Evolutionary conservation across 2,888 invertebrate genomes (phyloP), one percentile per base, ranked within the genome.

Genomic region (Callosobruchus maculatus): DNA sequence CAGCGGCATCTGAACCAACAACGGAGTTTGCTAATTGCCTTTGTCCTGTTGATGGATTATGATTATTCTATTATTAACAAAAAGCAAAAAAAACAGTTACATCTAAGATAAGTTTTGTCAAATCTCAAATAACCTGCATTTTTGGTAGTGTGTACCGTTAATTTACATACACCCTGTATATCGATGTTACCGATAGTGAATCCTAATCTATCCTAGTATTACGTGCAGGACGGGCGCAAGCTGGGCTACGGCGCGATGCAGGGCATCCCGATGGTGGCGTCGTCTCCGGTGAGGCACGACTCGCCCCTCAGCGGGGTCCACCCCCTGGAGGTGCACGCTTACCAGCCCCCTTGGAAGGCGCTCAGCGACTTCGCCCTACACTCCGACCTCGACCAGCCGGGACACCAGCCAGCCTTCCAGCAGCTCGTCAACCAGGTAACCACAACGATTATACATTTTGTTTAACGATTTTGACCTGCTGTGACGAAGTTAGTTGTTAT

Each of bases 291-390:
- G 76, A 90, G 96, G 71, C 96, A 96, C 88, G 96, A 96, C 87
- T 94, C 95, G 75, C 95, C 95, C 0, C 89, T 95, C 75, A 49
- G 49, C 49, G 94, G 96, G 74, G 92, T 95, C 86, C 95, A 95
- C 84, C 94, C 95, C 67, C 90, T 98, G 75, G 98, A 98, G 88
- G 93, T 94, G 49, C 93, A 93, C 82, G 96, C 97, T 79, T 99
- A 97, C 90, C 97, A 98, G 88, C 97, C 97, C 73, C 97, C 96
- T 68, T 98, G 98, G 98, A 97, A 98, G 89, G 97, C 97, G 77
- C 92, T 98, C 73, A 95, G 95, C 73, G 98, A 98, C 88, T 98
- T 97, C 89, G 97, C 97, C 78, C 92, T 97, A 81, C 97, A 97
- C 87, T 95, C 97, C 7, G 97, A 98, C 88, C 90, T 97, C 76